These are phyloP conservation scores for Empidonax alnorum DNA, from an alignment of 2,113 vertebrate species.

Conservation along the genomic window DNA sequence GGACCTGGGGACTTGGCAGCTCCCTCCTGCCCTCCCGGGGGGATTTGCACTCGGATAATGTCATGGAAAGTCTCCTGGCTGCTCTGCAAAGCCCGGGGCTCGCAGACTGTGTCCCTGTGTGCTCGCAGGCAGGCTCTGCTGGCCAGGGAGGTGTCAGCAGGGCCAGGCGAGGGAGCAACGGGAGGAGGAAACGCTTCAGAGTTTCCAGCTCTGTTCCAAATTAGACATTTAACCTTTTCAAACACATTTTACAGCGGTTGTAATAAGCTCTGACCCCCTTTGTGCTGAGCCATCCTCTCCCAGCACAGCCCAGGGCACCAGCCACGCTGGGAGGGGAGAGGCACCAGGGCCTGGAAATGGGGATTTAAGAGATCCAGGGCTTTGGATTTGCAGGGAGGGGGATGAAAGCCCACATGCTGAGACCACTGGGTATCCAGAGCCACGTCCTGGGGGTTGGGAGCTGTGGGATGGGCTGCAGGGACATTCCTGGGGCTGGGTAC, in stretches of 20 bases:
- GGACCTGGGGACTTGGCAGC: not conserved
- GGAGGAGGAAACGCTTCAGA: constrained; percentile 43
- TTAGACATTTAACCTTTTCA: constrained; percentile 38
- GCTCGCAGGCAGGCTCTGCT: not conserved
- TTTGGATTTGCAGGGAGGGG: not conserved
- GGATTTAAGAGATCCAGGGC: rapidly evolving
- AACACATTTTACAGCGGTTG: not conserved
- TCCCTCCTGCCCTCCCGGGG: not conserved
- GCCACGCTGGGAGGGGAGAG: not conserved
- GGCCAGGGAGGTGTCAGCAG: not conserved
- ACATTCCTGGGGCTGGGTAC: not conserved
- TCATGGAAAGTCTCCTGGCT: not conserved
- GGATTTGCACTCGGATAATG: not conserved
- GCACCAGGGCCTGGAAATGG: rapidly evolving
- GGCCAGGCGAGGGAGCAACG: not conserved
- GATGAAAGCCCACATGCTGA: not conserved
- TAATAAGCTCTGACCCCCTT: not conserved
- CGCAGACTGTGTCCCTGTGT: not conserved
- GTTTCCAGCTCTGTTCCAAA: constrained; percentile 53
- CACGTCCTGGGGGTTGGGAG: rapidly evolving
- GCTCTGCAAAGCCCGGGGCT: not conserved
- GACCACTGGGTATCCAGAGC: not conserved
- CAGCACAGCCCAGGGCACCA: not conserved
- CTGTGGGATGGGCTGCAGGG: not conserved
- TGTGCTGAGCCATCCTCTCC: not conserved